Conservation (phyloP, 30 jellyfish, hydroid and myxozoan species). For the Hydra vulgaris region DNA sequence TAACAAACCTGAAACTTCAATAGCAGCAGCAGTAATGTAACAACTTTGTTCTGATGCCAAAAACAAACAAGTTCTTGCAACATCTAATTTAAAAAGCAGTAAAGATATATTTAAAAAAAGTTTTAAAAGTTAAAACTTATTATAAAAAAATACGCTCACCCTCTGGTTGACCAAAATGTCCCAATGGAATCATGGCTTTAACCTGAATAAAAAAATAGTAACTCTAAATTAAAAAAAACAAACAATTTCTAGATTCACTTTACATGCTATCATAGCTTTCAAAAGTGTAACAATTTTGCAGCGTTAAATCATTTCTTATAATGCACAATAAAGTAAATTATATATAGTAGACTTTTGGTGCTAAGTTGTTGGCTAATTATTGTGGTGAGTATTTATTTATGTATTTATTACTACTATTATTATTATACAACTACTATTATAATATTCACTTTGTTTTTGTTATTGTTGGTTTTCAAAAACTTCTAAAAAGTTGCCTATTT, state of each 20-base stretch:
- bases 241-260: not conserved
- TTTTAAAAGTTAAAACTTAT: not conserved
- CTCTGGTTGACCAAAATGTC: conserved; percentile 27
- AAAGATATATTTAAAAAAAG: too few relatives aligned
- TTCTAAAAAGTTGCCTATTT: too few relatives aligned
- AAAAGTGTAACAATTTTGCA: not conserved
- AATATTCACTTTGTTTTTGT: too few relatives aligned
- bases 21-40: conserved; percentile 28
- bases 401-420: too few relatives aligned
- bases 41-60: conserved; percentile 42
- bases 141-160: not conserved
- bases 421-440: too few relatives aligned
- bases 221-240: not conserved
- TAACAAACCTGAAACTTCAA: conserved; percentile 36
- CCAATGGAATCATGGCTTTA: conserved; percentile 25
- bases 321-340: too few relatives aligned
- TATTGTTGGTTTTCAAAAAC: too few relatives aligned
- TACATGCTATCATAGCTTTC: not conserved
- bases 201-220: not conserved
- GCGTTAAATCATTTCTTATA: too few relatives aligned
- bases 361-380: too few relatives aligned
- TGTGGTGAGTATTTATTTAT: too few relatives aligned
- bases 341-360: too few relatives aligned
- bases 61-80: conserved; percentile 31
- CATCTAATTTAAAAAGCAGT: too few relatives aligned